phyloP scores from a whole-genome alignment of 92 coral and sea anemone species.

The Zoanthus gigantus region DNA sequence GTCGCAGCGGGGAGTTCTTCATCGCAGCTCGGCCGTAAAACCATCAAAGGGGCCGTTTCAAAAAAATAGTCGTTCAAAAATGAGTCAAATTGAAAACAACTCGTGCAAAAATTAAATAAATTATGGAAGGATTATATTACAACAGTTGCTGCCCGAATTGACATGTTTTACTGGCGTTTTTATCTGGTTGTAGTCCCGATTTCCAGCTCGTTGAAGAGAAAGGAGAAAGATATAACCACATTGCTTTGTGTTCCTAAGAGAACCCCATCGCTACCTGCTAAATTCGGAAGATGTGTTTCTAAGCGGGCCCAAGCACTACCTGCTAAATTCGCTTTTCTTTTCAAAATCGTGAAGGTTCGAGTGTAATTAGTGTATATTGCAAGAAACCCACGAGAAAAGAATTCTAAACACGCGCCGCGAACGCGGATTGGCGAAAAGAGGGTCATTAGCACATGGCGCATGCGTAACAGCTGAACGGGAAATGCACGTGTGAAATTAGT shows the following conservation, averaged over 20 bases:
- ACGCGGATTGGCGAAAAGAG: conserved; percentile 88
- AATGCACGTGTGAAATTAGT: conserved; percentile 99
- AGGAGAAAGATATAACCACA: background rate
- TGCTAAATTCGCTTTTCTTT: conserved; percentile 54
- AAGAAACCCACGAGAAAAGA: conserved; percentile 95
- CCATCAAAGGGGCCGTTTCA: conserved; percentile 40
- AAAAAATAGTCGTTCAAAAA: conserved; percentile 13
- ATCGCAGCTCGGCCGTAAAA: conserved; percentile 29
- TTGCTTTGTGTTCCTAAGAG: conserved; percentile 7
- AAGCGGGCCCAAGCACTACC: conserved; percentile 23
- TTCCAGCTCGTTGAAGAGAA: background rate
- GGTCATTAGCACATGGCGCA: conserved; percentile 86
- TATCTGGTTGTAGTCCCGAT: background rate
- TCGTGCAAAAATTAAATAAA: conserved; percentile 74
- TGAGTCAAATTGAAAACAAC: conserved; percentile 57
- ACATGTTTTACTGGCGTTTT: background rate
- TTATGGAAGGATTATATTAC: conserved; percentile 82
- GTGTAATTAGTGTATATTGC: conserved; percentile 95
- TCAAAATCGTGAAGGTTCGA: conserved; percentile 82
- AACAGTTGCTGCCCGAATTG: conserved; percentile 29
- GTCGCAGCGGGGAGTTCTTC: conserved; percentile 34
- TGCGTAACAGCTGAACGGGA: conserved; percentile 94
- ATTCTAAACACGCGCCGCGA: conserved; percentile 99
- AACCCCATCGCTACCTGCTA: conserved; percentile 4
- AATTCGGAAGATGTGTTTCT: conserved; percentile 12